Evolutionary conservation across 2,113 vertebrate species (phyloP).

Genomic region (Lutjanus erythropterus): DNA sequence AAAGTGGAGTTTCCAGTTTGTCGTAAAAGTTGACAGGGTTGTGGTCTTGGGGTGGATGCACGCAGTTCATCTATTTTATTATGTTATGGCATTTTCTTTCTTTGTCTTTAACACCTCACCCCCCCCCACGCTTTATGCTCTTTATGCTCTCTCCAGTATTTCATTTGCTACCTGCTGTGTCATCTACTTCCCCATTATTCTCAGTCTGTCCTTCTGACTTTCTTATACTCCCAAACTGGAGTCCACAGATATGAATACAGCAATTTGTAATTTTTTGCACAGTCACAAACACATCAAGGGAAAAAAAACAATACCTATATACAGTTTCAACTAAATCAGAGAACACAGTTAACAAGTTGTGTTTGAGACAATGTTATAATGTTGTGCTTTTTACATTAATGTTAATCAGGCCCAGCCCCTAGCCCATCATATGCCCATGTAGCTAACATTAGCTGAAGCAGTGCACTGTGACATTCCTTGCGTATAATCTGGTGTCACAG

Average conservation of each 20-base stretch:
- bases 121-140: background rate
- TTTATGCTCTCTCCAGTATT: slow-evolving; percentile 28
- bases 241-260: background rate
- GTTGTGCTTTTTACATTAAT: too few species aligned
- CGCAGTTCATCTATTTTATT: slow-evolving; percentile 62
- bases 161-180: slow-evolving; percentile 25
- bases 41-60: slow-evolving; percentile 47
- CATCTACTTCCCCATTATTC: background rate
- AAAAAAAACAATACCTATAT: background rate
- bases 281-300: background rate
- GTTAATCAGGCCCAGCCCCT: too few species aligned
- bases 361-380: too few species aligned
- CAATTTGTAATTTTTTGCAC: background rate
- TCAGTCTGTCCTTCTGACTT: slow-evolving; percentile 2
- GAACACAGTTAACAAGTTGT: too few species aligned
- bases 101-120: slow-evolving; percentile 7
- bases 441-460: too few species aligned
- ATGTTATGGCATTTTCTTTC: slow-evolving; percentile 17
- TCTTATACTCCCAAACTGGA: background rate
- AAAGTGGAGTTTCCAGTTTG: slow-evolving; percentile 69
- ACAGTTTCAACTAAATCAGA: too few species aligned
- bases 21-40: slow-evolving; percentile 57
- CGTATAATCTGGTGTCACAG: too few species aligned
- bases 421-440: too few species aligned
- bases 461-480: too few species aligned